Base-by-base conservation (phyloP, 2,888 invertebrate genomes). In the Drosophila birchii region DNA sequence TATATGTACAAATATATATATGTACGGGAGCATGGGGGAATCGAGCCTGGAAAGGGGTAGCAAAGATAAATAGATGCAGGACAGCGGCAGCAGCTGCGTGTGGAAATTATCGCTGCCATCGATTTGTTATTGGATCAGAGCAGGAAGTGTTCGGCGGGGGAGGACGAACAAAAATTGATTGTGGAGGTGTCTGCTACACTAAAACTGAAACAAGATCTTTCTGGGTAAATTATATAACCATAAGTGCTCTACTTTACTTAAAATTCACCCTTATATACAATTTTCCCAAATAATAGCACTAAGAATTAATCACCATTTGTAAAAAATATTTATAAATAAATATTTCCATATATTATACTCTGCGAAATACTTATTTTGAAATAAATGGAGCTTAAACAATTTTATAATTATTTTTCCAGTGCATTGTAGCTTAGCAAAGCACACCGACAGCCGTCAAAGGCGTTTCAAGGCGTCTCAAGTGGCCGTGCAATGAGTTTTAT, bases 51-150 rank as follows among this genome's bases (percentile, higher is more conserved):
- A 45, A 67, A 67, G 63, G 81, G 68, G 70, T 81, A 64, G 71
- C 74, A 83, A 83, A 87, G 80, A 88, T 86, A 84, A 86, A 86
- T 88, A 84, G 81, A 84, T 88, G 86, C 88, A 83, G 84, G 87
- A 85, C 82, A 78, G 51, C 70, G 53, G 70, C 70, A 63, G 56
- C 74, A 87, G 83, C 86, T 86, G 82, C 73, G 75, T 77, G 63
- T 79, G 68, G 73, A 81, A 83, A 81, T 81, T 81, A 81, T 81
- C 81, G 79, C 83, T 61, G 59, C 60, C 78, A 69, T 82, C 82
- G 80, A 82, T 85, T 85, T 77, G 78, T 78, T 76, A 80, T 80
- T 81, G 83, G 75, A 81, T 76, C 80, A 55, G 43, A 23, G 55
- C 34, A 54, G 69, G 57, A 49, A 51, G 49, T 56, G 39, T 38